These are phyloP conservation scores for Hesperophylax magnus DNA, from an alignment of 1,140 invertebrate genomes.

Conservation along the genomic window DNA sequence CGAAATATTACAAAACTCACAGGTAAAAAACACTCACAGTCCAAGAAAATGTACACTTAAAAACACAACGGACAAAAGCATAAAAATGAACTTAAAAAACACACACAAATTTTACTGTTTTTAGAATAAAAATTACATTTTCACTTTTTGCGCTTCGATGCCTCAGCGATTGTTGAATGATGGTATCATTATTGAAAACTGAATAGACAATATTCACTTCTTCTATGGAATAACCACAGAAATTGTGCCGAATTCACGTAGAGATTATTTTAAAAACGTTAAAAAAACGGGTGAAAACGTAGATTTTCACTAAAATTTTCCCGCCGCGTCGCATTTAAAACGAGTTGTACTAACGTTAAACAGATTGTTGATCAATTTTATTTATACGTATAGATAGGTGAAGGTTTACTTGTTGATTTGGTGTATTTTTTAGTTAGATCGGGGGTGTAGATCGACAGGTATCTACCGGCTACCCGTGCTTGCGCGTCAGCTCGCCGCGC, in stretches of 20 bases:
- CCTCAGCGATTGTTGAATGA: neutral
- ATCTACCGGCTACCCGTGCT: conserved; percentile 19
- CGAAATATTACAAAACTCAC: conserved; percentile 1
- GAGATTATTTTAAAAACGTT: neutral
- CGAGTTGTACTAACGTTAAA: too few species aligned
- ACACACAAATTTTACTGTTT: conserved; percentile 3
- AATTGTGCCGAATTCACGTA: conserved; percentile 28
- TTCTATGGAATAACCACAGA: conserved; percentile 20
- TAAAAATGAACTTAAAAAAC: neutral
- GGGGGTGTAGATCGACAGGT: conserved; percentile 6
- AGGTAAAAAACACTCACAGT: neutral
- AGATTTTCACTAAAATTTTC: too few species aligned
- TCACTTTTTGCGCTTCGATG: conserved; percentile 8
- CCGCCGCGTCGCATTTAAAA: too few species aligned
- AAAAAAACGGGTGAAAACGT: too few species aligned
- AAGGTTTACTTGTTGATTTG: neutral
- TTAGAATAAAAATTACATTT: conserved; percentile 6
- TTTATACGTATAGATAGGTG: neutral
- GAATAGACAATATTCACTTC: neutral
- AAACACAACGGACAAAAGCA: neutral
- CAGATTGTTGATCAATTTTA: too few species aligned
- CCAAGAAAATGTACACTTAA: neutral
- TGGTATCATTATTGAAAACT: neutral
- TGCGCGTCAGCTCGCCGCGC: conserved; percentile 44
- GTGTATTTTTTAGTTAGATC: neutral